Base-by-base conservation (phyloP, 92 coral and sea anemone genomes). In the Heliopora coerulea region DNA sequence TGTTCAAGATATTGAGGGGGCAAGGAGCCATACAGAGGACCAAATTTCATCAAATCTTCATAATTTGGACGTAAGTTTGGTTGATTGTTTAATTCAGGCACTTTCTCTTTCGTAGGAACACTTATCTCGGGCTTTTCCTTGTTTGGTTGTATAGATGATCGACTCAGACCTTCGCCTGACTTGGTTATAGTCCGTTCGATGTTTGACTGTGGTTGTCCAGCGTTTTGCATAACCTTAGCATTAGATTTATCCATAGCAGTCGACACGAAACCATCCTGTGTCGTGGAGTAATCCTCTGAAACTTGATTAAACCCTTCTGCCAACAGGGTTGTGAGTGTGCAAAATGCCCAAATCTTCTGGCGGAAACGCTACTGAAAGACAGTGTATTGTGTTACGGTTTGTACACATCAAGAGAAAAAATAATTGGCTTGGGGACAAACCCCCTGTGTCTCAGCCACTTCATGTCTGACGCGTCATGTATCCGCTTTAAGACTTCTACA, bases 241-340 rank as follows among this genome's bases (percentile, higher is more conserved):
- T 34, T 46, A 21, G 74, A 44, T 44, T 44, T 67, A 30, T 67
- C 74, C 74, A 67, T 67, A 67, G 24, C 13, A 49, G 32, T 13
- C n/a, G 29, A 67, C n/a, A 20, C 49, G 40, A 67, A 29, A 67
- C 58, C 74, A 67, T 67, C 54, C 35, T 67, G 58, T 44, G 26
- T 30, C 59, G 74, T 25, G 11, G 23, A 8, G 34, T 21, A 44
- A 25, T 56, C 17, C 54, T 44, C 1, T 34, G 34, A 44, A 19
- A 20, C 30, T 49, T 8, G 23, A 11, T n/a, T 15, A 2, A 67
- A 29, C 58, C 74, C 58, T 25, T 44, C 39, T 24, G 56, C 74
- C 74, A 59, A 44, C 74, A 46, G 74, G 74, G 74, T 41, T 13
- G 50, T 34, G 21, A 63, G 37, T 63, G 70, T 44, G 74, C 74